Percentiles rank a stretch among this genome's conserved stretches.
These are phyloP conservation scores for Drosophila crucigera DNA, from an alignment of 2,888 invertebrate genomes.

Conservation along the genomic window DNA sequence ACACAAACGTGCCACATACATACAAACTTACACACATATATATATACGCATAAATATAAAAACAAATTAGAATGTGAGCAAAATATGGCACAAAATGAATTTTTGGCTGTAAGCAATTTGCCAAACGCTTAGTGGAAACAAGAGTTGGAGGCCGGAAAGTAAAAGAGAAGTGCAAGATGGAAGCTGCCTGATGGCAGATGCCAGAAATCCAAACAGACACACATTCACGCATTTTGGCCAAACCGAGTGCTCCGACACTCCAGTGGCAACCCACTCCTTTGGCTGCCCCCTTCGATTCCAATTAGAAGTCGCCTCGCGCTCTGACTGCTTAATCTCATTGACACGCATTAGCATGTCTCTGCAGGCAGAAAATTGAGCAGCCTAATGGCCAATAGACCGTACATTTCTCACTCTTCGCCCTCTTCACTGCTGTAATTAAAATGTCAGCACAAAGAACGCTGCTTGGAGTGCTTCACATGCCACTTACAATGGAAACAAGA, in stretches of 20 bases:
- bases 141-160: background rate
- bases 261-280: background rate
- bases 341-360: conserved; percentile 75
- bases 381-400: conserved; percentile 35
- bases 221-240: conserved; percentile 36
- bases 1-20: conserved; percentile 24
- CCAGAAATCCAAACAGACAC: conserved; percentile 8
- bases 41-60: conserved; percentile 58
- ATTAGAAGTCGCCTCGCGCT: conserved; percentile 50
- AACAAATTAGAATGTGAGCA: conserved; percentile 75
- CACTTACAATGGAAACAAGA: conserved; percentile 29
- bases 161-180: background rate
- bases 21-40: too few relatives aligned
- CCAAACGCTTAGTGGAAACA: conserved; percentile 56
- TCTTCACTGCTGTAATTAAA: conserved; percentile 63
- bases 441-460: conserved; percentile 62
- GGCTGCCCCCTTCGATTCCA: conserved; percentile 37
- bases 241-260: conserved; percentile 59
- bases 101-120: conserved; percentile 63
- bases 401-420: background rate
- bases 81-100: conserved; percentile 66
- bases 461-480: conserved; percentile 37
- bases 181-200: background rate
- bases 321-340: conserved; percentile 73
- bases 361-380: conserved; percentile 51